Evolutionary conservation across 2,888 invertebrate species (phyloP), one percentile per base, ranked within the genome.

Genomic region (Ichneumoninae sp.): DNA sequence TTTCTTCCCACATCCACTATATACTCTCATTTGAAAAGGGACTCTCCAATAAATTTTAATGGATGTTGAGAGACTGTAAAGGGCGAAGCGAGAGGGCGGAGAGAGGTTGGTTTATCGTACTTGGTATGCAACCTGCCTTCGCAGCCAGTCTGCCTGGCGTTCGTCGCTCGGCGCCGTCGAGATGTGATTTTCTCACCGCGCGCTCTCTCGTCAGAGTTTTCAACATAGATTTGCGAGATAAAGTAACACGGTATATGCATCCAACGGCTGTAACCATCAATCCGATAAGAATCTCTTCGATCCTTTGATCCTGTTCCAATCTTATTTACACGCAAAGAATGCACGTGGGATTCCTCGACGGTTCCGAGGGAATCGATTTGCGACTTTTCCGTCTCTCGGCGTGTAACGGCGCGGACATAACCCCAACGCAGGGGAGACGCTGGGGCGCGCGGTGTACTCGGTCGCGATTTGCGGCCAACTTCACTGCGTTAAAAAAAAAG

Each of bases 291-390:
- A 90, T 88, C 88, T 16, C 90, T 85, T 86, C 87, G 87, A 90
- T 89, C 90, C 90, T 90, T 91, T 91, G 91, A 90, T 89, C 88
- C 88, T 72, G 85, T 87, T 87, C 88, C 87, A 89, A 91, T 91
- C 89, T 89, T 87, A 88, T 89, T 82, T 89, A 86, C 82, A 87
- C 87, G 86, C 86, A 87, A 91, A 89, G 88, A 87, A 88, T 84
- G 86, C 86, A 88, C 82, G 84, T 70, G 87, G 88, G 88, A 89
- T 89, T 84, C 26, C 87, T 26, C 87, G 86, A 84, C 87, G 85
- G 84, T 89, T 88, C 83, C 66, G 62, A 47, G 57, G 84, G 85
- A 86, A 86, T 86, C 85, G 86, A 80, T 85, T 77, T 80, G 74
- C 77, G 57, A 80, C 80, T 80, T 83, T 78, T 83, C 33, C 80